Evolutionary conservation across 1,140 invertebrate genomes (phyloP), one percentile per base, ranked within the genome.

Genomic region (Linepithema humile): DNA sequence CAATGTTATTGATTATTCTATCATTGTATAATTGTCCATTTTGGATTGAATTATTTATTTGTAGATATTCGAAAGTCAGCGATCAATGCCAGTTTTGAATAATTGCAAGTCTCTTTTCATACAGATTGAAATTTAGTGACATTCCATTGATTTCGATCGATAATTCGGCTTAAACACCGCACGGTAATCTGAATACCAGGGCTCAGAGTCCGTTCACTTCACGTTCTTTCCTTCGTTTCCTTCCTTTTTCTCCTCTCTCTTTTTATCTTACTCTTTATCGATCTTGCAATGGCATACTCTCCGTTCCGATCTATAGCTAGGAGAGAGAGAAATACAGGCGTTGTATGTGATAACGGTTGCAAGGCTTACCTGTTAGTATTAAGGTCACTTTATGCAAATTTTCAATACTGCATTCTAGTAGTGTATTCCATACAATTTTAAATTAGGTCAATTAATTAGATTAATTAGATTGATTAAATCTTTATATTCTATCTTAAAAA

Each of bases 261-360:
- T 12, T 59, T 5, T 60, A 23, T 73, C 32, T 72, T 23, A 17
- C n/a, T 64, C 53, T 62, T 80, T 84, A 26, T 74, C 67, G 26
- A 82, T 72, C 48, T 75, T 38, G 50, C 32, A 74, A 40, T 23
- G 38, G 20, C 48, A 77, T 65, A 57, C 38, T 67, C 38, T 83
- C 40, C 38, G 32, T 50, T 65, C 60, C 20, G 17, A 78, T 69
- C 62, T 32, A 5, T 15, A 65, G 15, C n/a, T 26, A 12, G 20
- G 20, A 38, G 17, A 70, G 20, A 43, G 23, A 20, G 17, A 80
- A 57, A 43, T 40, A 53, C 12, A 40, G 5, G 17, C 40, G 23
- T 20, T 48, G 35, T 15, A 1, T 53, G 26, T 48, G 20, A 77
- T 65, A 77, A 65, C 15, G 20, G 38, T 26, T 20, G 35, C 29